Conservation (phyloP, 2,797 vertebrate species). For the Apodemus agrarius region DNA sequence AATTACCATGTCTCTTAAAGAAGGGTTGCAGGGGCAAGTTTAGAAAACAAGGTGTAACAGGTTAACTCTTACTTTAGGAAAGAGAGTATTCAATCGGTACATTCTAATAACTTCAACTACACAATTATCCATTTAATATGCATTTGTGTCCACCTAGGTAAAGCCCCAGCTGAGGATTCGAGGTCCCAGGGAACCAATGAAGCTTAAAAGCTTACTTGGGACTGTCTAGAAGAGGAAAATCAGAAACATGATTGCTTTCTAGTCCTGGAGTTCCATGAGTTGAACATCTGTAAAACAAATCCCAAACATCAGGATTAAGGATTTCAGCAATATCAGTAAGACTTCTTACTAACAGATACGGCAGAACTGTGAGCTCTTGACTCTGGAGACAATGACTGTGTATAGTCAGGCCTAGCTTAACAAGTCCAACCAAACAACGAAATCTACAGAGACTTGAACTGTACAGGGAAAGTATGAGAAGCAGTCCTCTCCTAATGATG, state of each 20-base stretch:
- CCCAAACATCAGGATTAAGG: conserved; percentile 26
- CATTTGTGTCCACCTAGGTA: neutral
- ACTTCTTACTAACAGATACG: neutral
- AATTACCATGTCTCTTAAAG: conserved; percentile 34
- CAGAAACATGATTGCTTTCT: conserved; percentile 80
- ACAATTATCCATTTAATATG: neutral
- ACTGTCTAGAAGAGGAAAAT: conserved; percentile 82
- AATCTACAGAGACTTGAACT: neutral
- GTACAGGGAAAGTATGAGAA: neutral
- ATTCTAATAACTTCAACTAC: neutral
- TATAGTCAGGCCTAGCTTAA: conserved; percentile 2
- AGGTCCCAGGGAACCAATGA: conserved; percentile 40
- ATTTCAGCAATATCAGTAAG: neutral
- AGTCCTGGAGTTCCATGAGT: conserved; percentile 62
- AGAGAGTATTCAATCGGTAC: neutral
- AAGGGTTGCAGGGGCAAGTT: conserved; percentile 3
- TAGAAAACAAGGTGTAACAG: conserved; percentile 16
- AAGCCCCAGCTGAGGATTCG: neutral
- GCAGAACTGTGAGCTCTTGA: neutral
- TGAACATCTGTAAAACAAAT: conserved; percentile 77
- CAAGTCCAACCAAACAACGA: conserved; percentile 44
- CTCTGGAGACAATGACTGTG: neutral
- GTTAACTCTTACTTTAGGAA: neutral
- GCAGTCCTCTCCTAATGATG: neutral
- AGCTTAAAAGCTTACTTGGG: conserved; percentile 87